Percentiles rank a stretch among this genome's conserved stretches.
These are phyloP conservation scores for Dermatemys mawii DNA, from an alignment of 2,113 vertebrate species.

Conservation along the genomic window DNA sequence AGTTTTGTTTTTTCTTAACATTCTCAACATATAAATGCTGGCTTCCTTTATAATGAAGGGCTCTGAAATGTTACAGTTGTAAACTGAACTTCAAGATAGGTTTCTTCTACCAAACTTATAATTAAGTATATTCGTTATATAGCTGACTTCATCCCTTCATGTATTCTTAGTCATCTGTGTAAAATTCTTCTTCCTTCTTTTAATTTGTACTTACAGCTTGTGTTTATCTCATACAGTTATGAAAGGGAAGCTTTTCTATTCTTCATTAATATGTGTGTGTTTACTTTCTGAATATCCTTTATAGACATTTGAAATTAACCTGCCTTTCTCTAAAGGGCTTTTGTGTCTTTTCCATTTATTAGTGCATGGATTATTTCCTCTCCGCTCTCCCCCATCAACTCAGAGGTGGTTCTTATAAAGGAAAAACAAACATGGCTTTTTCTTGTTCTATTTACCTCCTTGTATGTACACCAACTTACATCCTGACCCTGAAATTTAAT, in stretches of 20 bases:
- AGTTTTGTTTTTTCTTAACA: not conserved
- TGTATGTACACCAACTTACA: not conserved
- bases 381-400: not conserved
- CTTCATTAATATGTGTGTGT: not conserved
- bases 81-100: not conserved
- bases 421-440: not conserved
- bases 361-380: not conserved
- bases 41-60: not conserved
- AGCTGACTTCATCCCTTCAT: not conserved
- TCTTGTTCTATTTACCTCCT: not conserved
- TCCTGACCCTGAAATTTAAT: not conserved
- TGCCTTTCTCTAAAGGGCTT: not conserved
- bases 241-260: not conserved
- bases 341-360: not conserved
- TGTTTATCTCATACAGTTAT: not conserved
- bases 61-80: not conserved
- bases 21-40: not conserved
- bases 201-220: not conserved
- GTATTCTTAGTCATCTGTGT: not conserved
- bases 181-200: conserved; percentile 8
- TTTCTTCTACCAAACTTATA: not conserved
- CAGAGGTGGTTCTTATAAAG: not conserved
- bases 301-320: not conserved
- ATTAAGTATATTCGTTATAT: not conserved
- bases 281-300: not conserved